Percentiles rank a stretch among this genome's conserved stretches.
Evolutionary conservation across 2,888 invertebrate genomes (phyloP).

Genomic region (Coelinius sp.): DNA sequence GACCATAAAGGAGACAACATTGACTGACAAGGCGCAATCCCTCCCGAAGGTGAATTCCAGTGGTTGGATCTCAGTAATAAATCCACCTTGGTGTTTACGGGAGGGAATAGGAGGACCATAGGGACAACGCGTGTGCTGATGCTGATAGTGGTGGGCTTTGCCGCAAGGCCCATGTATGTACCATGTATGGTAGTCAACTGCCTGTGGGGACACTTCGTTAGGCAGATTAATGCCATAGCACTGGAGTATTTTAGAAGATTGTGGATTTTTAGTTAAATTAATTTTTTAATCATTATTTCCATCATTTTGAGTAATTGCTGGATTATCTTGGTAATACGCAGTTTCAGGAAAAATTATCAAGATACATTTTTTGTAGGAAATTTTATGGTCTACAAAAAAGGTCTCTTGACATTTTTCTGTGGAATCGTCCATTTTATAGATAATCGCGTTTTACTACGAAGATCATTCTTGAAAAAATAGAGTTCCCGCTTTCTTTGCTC

Average conservation of each 20-base stretch:
- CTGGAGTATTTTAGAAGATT: background rate
- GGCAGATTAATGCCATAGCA: constrained; percentile 18
- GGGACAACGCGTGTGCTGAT: constrained; percentile 41
- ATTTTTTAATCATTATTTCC: too few relatives aligned
- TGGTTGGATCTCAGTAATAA: constrained; percentile 51
- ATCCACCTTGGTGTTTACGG: constrained; percentile 43
- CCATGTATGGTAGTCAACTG: constrained; percentile 50
- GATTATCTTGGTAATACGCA: too few relatives aligned
- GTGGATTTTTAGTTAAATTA: background rate
- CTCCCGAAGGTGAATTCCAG: constrained; percentile 49
- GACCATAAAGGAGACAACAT: constrained; percentile 50
- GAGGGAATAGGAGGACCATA: constrained; percentile 41
- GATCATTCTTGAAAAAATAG: background rate
- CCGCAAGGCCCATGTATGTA: constrained; percentile 34
- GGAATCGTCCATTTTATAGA: too few relatives aligned
- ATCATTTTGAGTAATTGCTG: too few relatives aligned
- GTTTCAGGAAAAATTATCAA: too few relatives aligned
- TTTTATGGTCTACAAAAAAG: too few relatives aligned
- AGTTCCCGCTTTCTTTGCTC: background rate
- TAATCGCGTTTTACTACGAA: too few relatives aligned
- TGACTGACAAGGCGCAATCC: constrained; percentile 54
- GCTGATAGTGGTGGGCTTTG: constrained; percentile 52
- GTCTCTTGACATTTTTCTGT: too few relatives aligned
- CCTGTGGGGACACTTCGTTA: constrained; percentile 37
- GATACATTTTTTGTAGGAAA: too few relatives aligned